phyloP scores from a whole-genome alignment of 2,888 invertebrate genomes.

The Lasioglossum oenotherae region DNA sequence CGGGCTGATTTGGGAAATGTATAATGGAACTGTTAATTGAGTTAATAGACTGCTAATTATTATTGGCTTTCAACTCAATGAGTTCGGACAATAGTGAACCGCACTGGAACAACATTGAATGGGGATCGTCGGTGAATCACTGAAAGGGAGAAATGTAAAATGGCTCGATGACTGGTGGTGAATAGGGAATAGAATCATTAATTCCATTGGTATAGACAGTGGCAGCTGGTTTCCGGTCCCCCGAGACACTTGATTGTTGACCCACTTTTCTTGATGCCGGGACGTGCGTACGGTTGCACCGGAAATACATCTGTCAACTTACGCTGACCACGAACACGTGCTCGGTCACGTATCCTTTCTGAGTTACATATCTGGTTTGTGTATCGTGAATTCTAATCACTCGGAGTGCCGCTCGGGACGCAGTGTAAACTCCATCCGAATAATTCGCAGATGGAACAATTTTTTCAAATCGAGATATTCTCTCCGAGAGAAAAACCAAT shows the following conservation, averaged over 20 bases:
- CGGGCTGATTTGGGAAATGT: neutral
- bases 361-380: neutral
- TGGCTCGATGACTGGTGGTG: conserved; percentile 6
- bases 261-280: conserved; percentile 34
- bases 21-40: neutral
- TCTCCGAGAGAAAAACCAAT: neutral
- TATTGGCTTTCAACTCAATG: neutral
- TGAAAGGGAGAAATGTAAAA: neutral
- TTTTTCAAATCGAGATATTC: neutral
- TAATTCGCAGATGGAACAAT: neutral
- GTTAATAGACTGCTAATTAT: neutral
- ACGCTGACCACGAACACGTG: conserved; percentile 3
- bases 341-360: neutral
- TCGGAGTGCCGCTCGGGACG: neutral
- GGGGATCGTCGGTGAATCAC: neutral
- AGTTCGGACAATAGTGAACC: neutral
- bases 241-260: conserved; percentile 55
- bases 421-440: neutral
- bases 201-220: conserved; percentile 19
- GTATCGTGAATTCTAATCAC: neutral
- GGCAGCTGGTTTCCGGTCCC: conserved; percentile 9
- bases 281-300: conserved; percentile 16
- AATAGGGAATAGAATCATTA: conserved; percentile 19
- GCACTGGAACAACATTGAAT: neutral
- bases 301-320: conserved; percentile 24